Base-by-base conservation (phyloP, 2,888 invertebrate genomes). In the Mythimna albipuncta region DNA sequence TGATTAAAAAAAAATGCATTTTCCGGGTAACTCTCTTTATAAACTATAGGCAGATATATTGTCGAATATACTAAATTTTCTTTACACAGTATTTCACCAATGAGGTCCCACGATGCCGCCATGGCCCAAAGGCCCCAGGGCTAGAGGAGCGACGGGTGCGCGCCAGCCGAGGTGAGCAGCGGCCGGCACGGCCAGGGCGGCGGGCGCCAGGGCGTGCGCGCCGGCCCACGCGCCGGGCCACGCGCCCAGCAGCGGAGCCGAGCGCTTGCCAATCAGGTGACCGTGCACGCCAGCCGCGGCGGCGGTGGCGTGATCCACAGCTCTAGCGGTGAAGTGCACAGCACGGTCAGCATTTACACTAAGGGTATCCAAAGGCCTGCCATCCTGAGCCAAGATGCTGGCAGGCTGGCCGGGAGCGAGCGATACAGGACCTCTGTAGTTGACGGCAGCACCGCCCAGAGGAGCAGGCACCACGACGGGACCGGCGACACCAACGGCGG, bases 321-420 rank as follows among this genome's bases (percentile, higher is more conserved):
- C 93, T 77, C 91, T 91, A 7, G 95, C 95, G 69, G 94, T 95
- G 77, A 89, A 86, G 85, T 95, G 95, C 69, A 93, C 93, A 19
- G 93, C 94, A 69, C 95, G 94, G 87, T 96, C 96, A 83, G 95
- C 87, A 88, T 96, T 96, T 55, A 96, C 96, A 79, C 94, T 95
- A 55, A 96, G 89, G 67, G 96, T 96, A 79, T 96, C 96, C 59
- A 96, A 88, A 2, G 96, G 96, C 86, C 95, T 94, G 88, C 96
- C 96, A 80, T 95, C 95, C 63, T 94, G 91, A 64, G 94, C 95
- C 80, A 95, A 79, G 74, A 96, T 93, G 89, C 91, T 94, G 81
- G 96, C 96, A 64, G 96, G 96, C 84, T 95, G 95, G 41, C 94
- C 93, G 54, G 95, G 95, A 64, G 93, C 93, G 32, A 95, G 92